These are phyloP conservation scores for Lethrus apterus DNA, from an alignment of 1,140 invertebrate genomes.

Conservation along the genomic window DNA sequence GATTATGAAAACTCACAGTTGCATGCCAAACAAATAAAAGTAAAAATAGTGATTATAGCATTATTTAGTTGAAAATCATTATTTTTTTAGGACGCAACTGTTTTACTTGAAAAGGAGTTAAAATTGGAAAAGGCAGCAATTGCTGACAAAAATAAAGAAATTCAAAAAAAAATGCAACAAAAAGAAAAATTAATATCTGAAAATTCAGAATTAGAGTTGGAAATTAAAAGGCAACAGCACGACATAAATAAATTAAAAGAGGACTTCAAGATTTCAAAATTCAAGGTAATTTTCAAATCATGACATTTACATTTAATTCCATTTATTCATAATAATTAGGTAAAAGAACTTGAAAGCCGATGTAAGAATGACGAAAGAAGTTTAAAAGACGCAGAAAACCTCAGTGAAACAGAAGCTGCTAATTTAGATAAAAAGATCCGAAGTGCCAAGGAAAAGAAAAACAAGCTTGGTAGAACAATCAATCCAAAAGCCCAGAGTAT, in stretches of 20 bases:
- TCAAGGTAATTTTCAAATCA: slow-evolving; percentile 34
- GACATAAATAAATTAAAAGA: slow-evolving; percentile 53
- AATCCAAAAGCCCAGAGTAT: slow-evolving; percentile 82
- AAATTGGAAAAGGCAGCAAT: slow-evolving; percentile 71
- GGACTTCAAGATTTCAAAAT: slow-evolving; percentile 41
- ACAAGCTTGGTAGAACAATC: slow-evolving; percentile 69
- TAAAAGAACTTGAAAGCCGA: slow-evolving; percentile 28
- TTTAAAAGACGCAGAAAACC: slow-evolving; percentile 21
- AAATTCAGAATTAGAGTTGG: slow-evolving; percentile 59
- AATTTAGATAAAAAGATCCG: slow-evolving; percentile 49
- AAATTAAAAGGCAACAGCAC: slow-evolving; percentile 74
- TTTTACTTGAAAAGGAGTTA: slow-evolving; percentile 52
- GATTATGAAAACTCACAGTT: slow-evolving; percentile 47
- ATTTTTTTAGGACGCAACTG: slow-evolving; percentile 38
- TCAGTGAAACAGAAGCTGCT: slow-evolving; percentile 31
- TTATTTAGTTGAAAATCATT: neutral
- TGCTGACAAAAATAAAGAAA: slow-evolving; percentile 67
- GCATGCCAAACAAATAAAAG: slow-evolving; percentile 44
- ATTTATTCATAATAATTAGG: slow-evolving; percentile 14
- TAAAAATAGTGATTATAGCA: no score
- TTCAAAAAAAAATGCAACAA: slow-evolving; percentile 51
- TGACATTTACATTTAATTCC: neutral
- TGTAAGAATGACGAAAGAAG: slow-evolving; percentile 14
- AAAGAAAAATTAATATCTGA: slow-evolving; percentile 64
- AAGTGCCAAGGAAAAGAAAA: slow-evolving; percentile 58